Percentiles rank a stretch among this genome's conserved stretches.
Conservation (phyloP, 1,140 invertebrate genomes). For the Pogonomyrmex californicus region DNA sequence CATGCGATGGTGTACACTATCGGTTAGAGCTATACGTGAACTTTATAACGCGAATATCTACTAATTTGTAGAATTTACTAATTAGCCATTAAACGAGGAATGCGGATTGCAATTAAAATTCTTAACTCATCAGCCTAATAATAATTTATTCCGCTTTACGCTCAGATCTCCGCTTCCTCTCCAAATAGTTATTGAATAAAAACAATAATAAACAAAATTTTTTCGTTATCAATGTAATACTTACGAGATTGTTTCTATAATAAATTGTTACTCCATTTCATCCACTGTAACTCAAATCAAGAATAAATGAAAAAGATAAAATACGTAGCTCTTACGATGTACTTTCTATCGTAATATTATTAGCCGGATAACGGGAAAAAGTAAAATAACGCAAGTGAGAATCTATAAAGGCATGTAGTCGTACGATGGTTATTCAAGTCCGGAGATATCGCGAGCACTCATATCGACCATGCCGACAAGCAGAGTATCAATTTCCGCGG, state of each 20-base stretch:
- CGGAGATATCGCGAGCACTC: constrained; percentile 52
- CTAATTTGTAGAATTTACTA: constrained; percentile 61
- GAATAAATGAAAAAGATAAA: not conserved
- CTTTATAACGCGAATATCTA: constrained; percentile 54
- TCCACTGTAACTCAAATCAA: not conserved
- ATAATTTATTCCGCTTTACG: constrained; percentile 46
- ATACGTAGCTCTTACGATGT: not conserved
- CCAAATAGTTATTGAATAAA: not conserved
- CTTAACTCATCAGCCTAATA: constrained; percentile 10
- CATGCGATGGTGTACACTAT: constrained; percentile 23
- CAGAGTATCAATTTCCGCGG: constrained; percentile 79
- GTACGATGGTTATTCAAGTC: constrained; percentile 50
- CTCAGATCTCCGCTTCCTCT: constrained; percentile 7
- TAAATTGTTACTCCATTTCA: not conserved
- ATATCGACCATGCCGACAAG: constrained; percentile 71
- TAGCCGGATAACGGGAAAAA: constrained; percentile 25
- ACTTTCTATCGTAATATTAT: constrained; percentile 11
- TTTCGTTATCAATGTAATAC: not conserved
- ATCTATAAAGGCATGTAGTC: constrained; percentile 13
- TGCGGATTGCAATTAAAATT: constrained; percentile 56
- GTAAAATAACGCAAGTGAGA: not conserved
- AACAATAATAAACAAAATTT: not conserved
- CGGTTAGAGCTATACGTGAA: constrained; percentile 41
- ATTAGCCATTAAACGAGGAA: constrained; percentile 54
- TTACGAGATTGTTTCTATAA: not conserved